A percentile compares a stretch with the other conserved stretches of the same genome.
These are phyloP conservation scores for Nannoperca obscura DNA, from an alignment of 2,797 vertebrate genomes.

Conservation along the genomic window DNA sequence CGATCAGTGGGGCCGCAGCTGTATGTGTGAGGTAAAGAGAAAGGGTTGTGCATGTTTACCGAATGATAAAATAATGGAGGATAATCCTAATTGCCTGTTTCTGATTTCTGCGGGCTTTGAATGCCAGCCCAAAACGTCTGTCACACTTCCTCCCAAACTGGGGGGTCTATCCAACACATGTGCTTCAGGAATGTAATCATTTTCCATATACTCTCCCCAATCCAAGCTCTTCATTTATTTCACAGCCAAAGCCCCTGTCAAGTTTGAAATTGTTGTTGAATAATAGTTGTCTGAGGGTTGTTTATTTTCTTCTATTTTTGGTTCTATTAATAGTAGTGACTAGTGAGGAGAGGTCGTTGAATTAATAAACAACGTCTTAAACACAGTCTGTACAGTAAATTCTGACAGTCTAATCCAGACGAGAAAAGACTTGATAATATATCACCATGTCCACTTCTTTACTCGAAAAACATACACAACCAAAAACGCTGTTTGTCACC, in stretches of 20 bases:
- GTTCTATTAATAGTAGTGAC: slow-evolving; percentile 41
- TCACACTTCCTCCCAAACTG: slow-evolving; percentile 78
- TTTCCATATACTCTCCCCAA: slow-evolving; percentile 61
- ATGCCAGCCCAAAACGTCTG: slow-evolving; percentile 69
- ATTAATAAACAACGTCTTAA: slow-evolving; percentile 34
- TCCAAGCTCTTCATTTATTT: slow-evolving; percentile 57
- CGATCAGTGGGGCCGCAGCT: slow-evolving; percentile 12
- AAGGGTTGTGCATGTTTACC: slow-evolving; percentile 59
- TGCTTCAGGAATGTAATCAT: slow-evolving; percentile 78
- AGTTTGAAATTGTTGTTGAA: slow-evolving; percentile 52
- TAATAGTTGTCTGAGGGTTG: slow-evolving; percentile 58
- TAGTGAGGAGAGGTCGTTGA: slow-evolving; percentile 24
- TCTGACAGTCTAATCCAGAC: slow-evolving; percentile 45
- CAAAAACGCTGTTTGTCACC: slow-evolving; percentile 42
- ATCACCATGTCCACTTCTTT: slow-evolving; percentile 42
- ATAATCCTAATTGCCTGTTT: slow-evolving; percentile 80
- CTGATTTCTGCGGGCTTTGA: slow-evolving; percentile 76
- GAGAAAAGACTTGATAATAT: slow-evolving; percentile 52
- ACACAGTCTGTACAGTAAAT: slow-evolving; percentile 32
- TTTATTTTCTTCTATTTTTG: slow-evolving; percentile 60
- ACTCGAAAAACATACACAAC: slow-evolving; percentile 32
- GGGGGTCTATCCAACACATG: slow-evolving; percentile 81
- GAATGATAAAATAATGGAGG: slow-evolving; percentile 74
- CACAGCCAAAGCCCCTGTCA: slow-evolving; percentile 59
- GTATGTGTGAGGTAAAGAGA: slow-evolving; percentile 51